Percentiles rank a stretch among this genome's conserved stretches.
Conservation (phyloP, 2,797 vertebrate species). For the Etheostoma perlongum region DNA sequence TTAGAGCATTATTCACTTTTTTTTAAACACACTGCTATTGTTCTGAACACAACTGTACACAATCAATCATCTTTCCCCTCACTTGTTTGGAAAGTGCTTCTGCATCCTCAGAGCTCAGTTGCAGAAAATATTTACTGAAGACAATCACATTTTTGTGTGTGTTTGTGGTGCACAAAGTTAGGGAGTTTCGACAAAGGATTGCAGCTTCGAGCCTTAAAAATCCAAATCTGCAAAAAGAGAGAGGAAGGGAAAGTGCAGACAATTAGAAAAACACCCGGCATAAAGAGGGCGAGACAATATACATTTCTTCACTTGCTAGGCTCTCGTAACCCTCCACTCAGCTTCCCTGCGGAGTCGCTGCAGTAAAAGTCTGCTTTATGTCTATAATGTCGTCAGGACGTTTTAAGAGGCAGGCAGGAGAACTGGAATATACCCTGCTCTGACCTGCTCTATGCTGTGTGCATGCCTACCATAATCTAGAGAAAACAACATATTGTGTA, state of each 20-base stretch:
- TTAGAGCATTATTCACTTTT: too few species aligned
- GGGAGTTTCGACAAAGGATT: background rate
- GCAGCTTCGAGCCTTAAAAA: slow-evolving; percentile 24
- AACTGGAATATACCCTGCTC: slow-evolving; percentile 17
- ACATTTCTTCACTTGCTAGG: slow-evolving; percentile 7
- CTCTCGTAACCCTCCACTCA: slow-evolving; percentile 36
- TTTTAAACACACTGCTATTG: too few species aligned
- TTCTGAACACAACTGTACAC: slow-evolving; percentile 2
- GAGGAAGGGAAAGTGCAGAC: slow-evolving; percentile 4
- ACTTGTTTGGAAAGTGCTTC: slow-evolving; percentile 43
- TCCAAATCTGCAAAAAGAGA: slow-evolving; percentile 11
- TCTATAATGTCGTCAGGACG: background rate
- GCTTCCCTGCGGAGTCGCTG: background rate
- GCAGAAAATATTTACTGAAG: slow-evolving; percentile 10
- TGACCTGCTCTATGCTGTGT: slow-evolving; percentile 21
- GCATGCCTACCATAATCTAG: slow-evolving; percentile 4
- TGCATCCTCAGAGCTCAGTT: slow-evolving; percentile 24
- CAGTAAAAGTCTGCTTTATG: slow-evolving; percentile 17
- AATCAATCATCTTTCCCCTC: slow-evolving; percentile 60
- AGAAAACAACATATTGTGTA: slow-evolving; percentile 36
- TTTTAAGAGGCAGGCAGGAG: slow-evolving; percentile 39
- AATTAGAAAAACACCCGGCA: slow-evolving; percentile 44
- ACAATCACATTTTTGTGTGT: slow-evolving; percentile 19
- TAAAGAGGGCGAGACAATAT: slow-evolving; percentile 10
- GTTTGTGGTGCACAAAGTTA: slow-evolving; percentile 9